Evolutionary conservation across 2,888 invertebrate species (phyloP), one percentile per base, ranked within the genome.

Genomic region (Idaea aversata): DNA sequence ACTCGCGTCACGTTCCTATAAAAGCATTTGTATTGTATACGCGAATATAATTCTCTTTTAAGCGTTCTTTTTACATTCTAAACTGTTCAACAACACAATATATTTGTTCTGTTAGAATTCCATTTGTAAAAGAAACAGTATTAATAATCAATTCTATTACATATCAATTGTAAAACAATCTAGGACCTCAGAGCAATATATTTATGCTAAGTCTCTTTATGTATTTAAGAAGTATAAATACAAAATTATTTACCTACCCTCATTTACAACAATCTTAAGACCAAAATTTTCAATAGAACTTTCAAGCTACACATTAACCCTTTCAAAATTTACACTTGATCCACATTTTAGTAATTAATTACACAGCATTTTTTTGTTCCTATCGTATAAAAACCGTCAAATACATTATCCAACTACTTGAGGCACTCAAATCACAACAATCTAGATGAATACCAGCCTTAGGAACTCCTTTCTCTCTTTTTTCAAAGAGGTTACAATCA

Each of bases 1-100:
- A 84, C 65, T 71, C 84, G 64, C 61, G 70, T 79, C 85, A 86
- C 87, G 87, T 81, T 65, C 73, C 65, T 66, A 67, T 25, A 25
- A 25, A 65, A 62, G 66, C 72, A 77, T 74, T 75, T 71, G 75
- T 72, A 76, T 75, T 70, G 67, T 67, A 71, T 67, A 72, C 72
- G 75, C 75, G 73, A 75, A 74, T 70, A 74, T 73, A 71, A 73
- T 74, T 69, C 69, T 65, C 68, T 62, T 64, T 65, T 74, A 72
- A 72, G 74, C 68, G 72, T 69, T 68, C 65, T 69, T 71, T 71
- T 72, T 69, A 71, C 66, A 70, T 72, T 68, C 57, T 66, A 72
- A 74, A 70, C 71, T 64, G 68, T 69, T 69, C 34, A 47, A 65
- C 61, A 58, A 58, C 16, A 61, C 64, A 61, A 57, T 64, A 63